These are phyloP conservation scores for Mus spretus DNA, from an alignment of 2,797 vertebrate genomes.

Conservation along the genomic window DNA sequence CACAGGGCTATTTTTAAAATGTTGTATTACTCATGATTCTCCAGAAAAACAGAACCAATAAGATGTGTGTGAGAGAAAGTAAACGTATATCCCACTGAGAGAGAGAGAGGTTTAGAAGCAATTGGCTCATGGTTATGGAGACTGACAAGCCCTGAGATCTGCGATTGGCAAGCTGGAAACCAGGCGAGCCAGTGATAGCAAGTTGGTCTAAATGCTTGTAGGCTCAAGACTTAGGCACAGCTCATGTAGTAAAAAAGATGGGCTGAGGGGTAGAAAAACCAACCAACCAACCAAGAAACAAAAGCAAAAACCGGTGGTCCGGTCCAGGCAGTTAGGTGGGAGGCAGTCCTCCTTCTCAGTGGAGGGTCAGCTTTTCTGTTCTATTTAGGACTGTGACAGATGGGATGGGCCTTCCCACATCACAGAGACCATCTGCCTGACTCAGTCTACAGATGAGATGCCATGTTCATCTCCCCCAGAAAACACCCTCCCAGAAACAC, in stretches of 20 bases:
- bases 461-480: background rate
- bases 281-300: background rate
- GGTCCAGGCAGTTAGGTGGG: background rate
- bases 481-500: conserved; percentile 1
- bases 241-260: background rate
- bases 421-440: background rate
- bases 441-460: background rate
- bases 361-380: background rate
- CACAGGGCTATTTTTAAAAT: background rate
- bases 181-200: too few relatives aligned
- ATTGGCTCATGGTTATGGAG: background rate
- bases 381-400: conserved; percentile 10
- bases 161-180: background rate
- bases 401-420: background rate
- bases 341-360: background rate
- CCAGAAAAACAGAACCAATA: conserved; percentile 18
- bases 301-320: background rate
- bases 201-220: background rate
- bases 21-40: conserved; percentile 31
- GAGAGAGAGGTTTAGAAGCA: background rate
- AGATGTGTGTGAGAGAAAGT: background rate
- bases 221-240: background rate
- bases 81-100: background rate
- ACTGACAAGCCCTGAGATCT: background rate
- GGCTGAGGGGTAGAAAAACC: background rate